Conservation (phyloP, 2,113 vertebrate species). For the Promerops cafer region DNA sequence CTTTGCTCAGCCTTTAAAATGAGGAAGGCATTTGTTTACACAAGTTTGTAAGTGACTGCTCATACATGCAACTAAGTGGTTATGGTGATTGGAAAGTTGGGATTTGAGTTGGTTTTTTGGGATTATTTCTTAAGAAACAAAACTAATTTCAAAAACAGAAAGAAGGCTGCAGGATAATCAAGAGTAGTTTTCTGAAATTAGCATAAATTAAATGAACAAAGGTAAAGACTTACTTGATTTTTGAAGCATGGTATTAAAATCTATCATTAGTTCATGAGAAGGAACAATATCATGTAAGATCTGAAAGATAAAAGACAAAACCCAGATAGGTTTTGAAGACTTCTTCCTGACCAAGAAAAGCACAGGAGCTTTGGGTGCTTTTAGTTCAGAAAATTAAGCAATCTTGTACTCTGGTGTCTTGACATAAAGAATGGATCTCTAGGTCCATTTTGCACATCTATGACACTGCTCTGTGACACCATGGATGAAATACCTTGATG, state of each 20-base stretch:
- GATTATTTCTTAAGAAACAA: neutral
- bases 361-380: neutral
- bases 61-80: neutral
- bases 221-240: slow-evolving; percentile 76
- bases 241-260: slow-evolving; percentile 80
- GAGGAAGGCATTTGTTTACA: neutral
- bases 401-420: neutral
- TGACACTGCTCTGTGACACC: neutral
- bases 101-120: neutral
- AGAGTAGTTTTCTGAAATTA: neutral
- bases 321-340: neutral
- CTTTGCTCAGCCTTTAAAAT: neutral
- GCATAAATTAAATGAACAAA: neutral
- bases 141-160: neutral
- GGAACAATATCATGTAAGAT: slow-evolving; percentile 79
- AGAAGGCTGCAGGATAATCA: neutral
- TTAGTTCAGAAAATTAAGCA: neutral
- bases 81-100: neutral
- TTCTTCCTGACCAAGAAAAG: neutral
- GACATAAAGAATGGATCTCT: neutral
- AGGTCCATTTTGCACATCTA: neutral
- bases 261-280: slow-evolving; percentile 90
- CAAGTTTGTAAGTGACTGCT: neutral
- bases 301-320: slow-evolving; percentile 58
- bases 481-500: neutral